These are phyloP conservation scores for Trachops cirrhosus DNA, from an alignment of 2,797 vertebrate genomes.

Conservation along the genomic window DNA sequence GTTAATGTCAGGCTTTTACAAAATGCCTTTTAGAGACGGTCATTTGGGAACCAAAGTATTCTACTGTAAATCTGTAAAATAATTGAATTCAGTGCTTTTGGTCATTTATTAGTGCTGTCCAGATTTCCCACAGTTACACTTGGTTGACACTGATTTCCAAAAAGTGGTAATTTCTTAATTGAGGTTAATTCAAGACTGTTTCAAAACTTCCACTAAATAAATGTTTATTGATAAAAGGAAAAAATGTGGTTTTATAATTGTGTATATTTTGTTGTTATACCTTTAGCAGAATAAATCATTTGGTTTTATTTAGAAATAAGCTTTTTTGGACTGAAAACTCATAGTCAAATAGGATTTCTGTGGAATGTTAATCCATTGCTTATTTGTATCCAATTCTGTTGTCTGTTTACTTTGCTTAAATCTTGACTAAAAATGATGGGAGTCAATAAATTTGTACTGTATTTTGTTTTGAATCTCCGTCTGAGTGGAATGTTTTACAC, in stretches of 20 bases:
- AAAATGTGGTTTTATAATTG: constrained; percentile 72
- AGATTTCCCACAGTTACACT: background rate
- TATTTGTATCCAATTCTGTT: constrained; percentile 82
- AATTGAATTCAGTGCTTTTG: background rate
- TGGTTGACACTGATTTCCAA: constrained; percentile 52
- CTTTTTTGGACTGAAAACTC: constrained; percentile 76
- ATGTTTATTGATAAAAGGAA: constrained; percentile 59
- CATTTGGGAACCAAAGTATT: constrained; percentile 50
- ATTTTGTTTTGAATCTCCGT: constrained; percentile 79
- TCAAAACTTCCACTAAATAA: constrained; percentile 70
- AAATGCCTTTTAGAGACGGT: background rate
- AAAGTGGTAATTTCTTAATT: constrained; percentile 59
- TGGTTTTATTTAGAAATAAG: constrained; percentile 72
- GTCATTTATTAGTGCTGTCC: background rate
- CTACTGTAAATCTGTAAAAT: constrained; percentile 18
- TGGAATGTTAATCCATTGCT: constrained; percentile 82
- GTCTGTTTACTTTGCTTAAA: constrained; percentile 84
- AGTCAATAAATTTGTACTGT: constrained; percentile 85
- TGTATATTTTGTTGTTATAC: constrained; percentile 69
- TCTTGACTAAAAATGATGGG: constrained; percentile 82
- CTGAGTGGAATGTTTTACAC: constrained; percentile 56
- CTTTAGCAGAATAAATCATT: constrained; percentile 72
- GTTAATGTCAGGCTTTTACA: background rate
- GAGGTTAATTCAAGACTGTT: constrained; percentile 64
- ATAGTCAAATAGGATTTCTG: constrained; percentile 75